Percentiles rank a stretch among this genome's conserved stretches.
Conservation (phyloP, 2,113 vertebrate genomes). For the Scolopax mira region DNA sequence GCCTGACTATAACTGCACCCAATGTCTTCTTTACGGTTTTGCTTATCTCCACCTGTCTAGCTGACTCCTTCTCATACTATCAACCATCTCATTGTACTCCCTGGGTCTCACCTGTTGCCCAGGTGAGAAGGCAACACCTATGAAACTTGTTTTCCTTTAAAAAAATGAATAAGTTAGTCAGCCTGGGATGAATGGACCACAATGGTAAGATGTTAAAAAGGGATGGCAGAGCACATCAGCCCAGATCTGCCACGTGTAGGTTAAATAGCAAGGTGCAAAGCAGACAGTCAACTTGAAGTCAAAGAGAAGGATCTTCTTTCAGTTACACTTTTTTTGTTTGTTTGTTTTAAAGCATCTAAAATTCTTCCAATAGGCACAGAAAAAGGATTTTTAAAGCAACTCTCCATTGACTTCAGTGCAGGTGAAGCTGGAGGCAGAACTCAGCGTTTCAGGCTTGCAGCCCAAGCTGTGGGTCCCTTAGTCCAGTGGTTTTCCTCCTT, state of each 20-base stretch:
- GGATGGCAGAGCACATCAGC: background rate
- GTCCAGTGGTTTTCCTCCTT: slow-evolving; percentile 26
- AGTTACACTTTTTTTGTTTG: background rate
- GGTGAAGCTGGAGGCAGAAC: background rate
- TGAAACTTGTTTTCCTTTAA: background rate
- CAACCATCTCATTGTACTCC: rapidly evolving
- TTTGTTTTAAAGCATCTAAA: background rate
- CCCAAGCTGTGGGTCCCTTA: background rate
- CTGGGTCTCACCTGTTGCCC: background rate
- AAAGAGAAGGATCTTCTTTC: slow-evolving; percentile 13
- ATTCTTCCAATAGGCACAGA: background rate
- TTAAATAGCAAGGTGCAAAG: slow-evolving; percentile 36
- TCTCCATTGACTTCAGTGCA: slow-evolving; percentile 43
- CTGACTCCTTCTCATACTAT: background rate
- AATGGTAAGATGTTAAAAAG: background rate
- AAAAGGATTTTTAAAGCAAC: background rate
- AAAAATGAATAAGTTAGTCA: background rate
- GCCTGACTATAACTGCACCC: background rate
- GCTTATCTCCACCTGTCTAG: background rate
- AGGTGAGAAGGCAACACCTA: background rate
- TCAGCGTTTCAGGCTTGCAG: background rate
- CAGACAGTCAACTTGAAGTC: slow-evolving; percentile 46
- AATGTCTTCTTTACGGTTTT: background rate
- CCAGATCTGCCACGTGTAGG: background rate
- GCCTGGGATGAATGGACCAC: background rate